Conservation (phyloP, 2,797 vertebrate species). For the Telmatherina bonti region DNA sequence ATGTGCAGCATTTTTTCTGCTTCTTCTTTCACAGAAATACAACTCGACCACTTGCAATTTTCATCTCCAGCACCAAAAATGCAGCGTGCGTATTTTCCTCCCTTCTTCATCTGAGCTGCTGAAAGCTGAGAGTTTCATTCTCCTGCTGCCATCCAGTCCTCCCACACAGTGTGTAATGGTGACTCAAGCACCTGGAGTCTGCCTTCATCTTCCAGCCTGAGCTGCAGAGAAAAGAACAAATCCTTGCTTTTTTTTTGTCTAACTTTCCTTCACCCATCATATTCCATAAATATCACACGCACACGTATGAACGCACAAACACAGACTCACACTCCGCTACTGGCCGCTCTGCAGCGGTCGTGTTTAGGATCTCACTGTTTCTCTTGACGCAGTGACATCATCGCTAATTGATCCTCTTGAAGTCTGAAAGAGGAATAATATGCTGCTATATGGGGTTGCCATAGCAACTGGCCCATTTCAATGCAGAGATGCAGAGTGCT, state of each 20-base stretch:
- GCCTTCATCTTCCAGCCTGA: constrained; percentile 49
- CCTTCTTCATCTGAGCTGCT: constrained; percentile 11
- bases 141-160: constrained; percentile 49
- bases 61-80: background rate
- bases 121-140: constrained; percentile 43
- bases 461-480: constrained; percentile 75
- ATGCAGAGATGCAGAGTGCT: constrained; percentile 57
- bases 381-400: constrained; percentile 67
- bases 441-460: constrained; percentile 71
- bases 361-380: constrained; percentile 47
- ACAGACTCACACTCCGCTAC: background rate
- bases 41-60: constrained; percentile 5
- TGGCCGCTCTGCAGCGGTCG: constrained; percentile 7
- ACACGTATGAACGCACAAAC: background rate
- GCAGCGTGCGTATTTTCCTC: background rate
- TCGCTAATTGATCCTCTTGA: constrained; percentile 74
- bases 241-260: background rate
- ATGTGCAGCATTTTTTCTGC: constrained; percentile 1
- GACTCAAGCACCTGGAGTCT: constrained; percentile 62
- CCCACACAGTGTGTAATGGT: constrained; percentile 58
- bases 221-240: constrained; percentile 41
- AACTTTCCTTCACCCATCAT: background rate
- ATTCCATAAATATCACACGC: background rate
- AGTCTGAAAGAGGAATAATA: constrained; percentile 58
- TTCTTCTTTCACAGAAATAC: constrained; percentile 7